phyloP scores from a whole-genome alignment of 2,797 vertebrate species.

The Epinephelus awoara region DNA sequence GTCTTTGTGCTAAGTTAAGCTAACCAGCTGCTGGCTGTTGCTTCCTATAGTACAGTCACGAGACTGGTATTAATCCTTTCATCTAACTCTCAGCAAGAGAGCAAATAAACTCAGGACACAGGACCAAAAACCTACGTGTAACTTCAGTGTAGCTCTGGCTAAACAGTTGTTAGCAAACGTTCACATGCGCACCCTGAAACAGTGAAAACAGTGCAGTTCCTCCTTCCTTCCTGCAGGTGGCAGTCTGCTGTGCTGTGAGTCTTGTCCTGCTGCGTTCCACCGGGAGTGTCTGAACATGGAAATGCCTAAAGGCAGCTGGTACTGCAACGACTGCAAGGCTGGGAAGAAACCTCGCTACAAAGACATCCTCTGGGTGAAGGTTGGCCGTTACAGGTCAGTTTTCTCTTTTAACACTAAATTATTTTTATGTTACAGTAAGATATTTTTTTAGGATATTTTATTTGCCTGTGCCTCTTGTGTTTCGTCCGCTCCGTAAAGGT shows the following conservation, averaged over 20 bases:
- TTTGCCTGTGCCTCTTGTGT: neutral
- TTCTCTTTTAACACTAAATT: neutral
- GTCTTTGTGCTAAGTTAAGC: too few species aligned
- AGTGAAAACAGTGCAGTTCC: neutral
- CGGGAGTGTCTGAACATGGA: constrained; percentile 98
- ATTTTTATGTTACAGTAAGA: neutral
- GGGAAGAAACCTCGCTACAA: constrained; percentile 97
- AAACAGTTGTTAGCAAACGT: neutral
- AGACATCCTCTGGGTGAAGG: constrained; percentile 99
- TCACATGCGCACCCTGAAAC: neutral
- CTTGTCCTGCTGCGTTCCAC: constrained; percentile 98
- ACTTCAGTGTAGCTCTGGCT: too few species aligned
- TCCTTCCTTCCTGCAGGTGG: constrained; percentile 86
- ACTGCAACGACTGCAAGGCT: constrained; percentile 97
- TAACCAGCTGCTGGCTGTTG: too few species aligned
- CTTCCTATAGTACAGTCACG: too few species aligned
- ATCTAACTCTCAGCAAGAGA: too few species aligned
- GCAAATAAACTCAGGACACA: too few species aligned
- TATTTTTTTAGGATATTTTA: neutral
- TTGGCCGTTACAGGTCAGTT: constrained; percentile 96
- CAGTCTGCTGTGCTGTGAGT: constrained; percentile 98
- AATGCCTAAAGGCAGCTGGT: constrained; percentile 99
- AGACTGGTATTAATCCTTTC: too few species aligned
- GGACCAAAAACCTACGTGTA: too few species aligned
- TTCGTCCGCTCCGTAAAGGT: constrained; percentile 78